Conservation (phyloP, 37 sponge, comb jelly and placozoan species). For the Theonella swinhoei region DNA sequence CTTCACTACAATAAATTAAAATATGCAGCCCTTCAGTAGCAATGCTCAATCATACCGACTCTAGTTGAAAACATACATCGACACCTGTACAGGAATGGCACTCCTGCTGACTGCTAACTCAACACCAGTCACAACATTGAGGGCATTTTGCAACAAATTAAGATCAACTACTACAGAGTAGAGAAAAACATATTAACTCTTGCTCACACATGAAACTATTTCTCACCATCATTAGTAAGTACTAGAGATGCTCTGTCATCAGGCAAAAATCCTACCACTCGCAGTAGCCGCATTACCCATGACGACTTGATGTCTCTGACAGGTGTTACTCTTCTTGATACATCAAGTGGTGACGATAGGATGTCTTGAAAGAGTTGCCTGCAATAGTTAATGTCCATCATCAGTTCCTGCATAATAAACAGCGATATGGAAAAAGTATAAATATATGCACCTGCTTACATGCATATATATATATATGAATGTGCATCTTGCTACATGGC, state of each 20-base stretch:
- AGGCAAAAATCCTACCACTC: not conserved
- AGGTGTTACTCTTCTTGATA: not conserved
- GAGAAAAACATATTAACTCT: not conserved
- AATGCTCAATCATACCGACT: too few relatives aligned
- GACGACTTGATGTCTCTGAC: not conserved
- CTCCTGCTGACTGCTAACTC: conserved; percentile 48
- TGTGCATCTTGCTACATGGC: too few relatives aligned
- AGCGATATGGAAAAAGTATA: not conserved
- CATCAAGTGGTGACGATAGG: conserved; percentile 4
- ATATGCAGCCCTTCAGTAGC: too few relatives aligned
- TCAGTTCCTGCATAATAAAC: conserved; percentile 31
- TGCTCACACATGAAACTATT: too few relatives aligned
- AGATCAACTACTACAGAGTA: conserved; percentile 13
- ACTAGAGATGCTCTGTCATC: not conserved
- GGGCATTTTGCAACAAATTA: conserved; percentile 3
- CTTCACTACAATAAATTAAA: not conserved
- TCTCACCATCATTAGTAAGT: not conserved
- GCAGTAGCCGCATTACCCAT: not conserved
- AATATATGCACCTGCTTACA: too few relatives aligned
- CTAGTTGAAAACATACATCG: too few relatives aligned
- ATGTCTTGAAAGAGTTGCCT: conserved; percentile 18
- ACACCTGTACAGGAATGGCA: conserved; percentile 6
- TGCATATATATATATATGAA: too few relatives aligned
- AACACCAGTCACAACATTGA: conserved; percentile 31
- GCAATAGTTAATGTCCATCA: conserved; percentile 37